These are phyloP conservation scores for Nomada ferruginata DNA, from an alignment of 2,888 invertebrate genomes.

Conservation along the genomic window DNA sequence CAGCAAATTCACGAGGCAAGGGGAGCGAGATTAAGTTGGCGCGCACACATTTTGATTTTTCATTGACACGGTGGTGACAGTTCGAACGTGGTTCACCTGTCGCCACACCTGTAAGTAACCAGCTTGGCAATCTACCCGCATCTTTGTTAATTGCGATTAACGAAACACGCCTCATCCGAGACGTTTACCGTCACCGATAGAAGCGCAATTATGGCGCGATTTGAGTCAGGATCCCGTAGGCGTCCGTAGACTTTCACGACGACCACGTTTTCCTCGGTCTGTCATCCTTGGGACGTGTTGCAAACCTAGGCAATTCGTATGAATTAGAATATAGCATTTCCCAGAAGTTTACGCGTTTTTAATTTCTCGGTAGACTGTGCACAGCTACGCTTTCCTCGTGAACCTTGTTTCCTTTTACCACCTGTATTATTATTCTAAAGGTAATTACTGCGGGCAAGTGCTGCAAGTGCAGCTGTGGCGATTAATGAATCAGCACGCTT, in stretches of 20 bases:
- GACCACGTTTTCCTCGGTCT: slow-evolving; percentile 20
- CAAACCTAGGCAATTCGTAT: slow-evolving; percentile 4
- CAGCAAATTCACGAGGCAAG: background rate
- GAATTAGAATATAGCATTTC: slow-evolving; percentile 21
- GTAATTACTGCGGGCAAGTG: background rate
- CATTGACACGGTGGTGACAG: background rate
- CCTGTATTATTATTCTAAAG: slow-evolving; percentile 2
- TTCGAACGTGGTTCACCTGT: slow-evolving; percentile 40
- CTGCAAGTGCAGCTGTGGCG: background rate
- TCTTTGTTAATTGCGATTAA: slow-evolving; percentile 52
- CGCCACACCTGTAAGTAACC: slow-evolving; percentile 42
- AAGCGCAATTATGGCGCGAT: slow-evolving; percentile 23
- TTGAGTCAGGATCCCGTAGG: slow-evolving; percentile 30
- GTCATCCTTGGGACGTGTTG: slow-evolving; percentile 15
- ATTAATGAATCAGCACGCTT: slow-evolving; percentile 28
- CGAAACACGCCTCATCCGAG: slow-evolving; percentile 47
- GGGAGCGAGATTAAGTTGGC: background rate
- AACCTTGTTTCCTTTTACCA: background rate
- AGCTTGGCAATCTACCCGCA: slow-evolving; percentile 33
- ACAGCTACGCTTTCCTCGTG: background rate
- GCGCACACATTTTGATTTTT: background rate
- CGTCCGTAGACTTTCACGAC: slow-evolving; percentile 36
- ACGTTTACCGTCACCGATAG: slow-evolving; percentile 32
- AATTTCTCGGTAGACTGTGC: background rate
- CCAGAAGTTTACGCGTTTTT: background rate